Evolutionary conservation across 2,797 vertebrate genomes (phyloP), one percentile per base, ranked within the genome.

Genomic region (Danio tinwini): DNA sequence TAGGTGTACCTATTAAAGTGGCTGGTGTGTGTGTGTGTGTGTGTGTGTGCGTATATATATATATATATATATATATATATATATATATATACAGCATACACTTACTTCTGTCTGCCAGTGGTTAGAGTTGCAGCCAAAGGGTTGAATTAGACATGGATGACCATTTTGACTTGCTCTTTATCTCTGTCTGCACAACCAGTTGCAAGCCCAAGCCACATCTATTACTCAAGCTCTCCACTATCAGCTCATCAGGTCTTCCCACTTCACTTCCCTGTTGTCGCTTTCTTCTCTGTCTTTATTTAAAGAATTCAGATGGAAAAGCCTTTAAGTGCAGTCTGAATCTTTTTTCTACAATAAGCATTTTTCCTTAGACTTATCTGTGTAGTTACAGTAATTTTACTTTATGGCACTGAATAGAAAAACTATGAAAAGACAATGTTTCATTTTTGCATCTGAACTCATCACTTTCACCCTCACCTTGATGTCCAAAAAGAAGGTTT

Each of bases 391-490:
- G 3, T n/a, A n/a, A n/a, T n/a, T n/a, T n/a, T n/a, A n/a, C n/a
- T n/a, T n/a, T n/a, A n/a, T n/a, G n/a, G n/a, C n/a, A n/a, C n/a
- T n/a, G n/a, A n/a, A n/a, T n/a, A n/a, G n/a, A n/a, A n/a, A n/a
- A n/a, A n/a, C n/a, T n/a, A n/a, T n/a, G n/a, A n/a, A n/a, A n/a
- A n/a, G n/a, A n/a, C n/a, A n/a, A n/a, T n/a, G n/a, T n/a, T n/a
- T n/a, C n/a, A n/a, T n/a, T n/a, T n/a, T n/a, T n/a, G n/a, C n/a
- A n/a, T n/a, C n/a, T n/a, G n/a, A n/a, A n/a, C n/a, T n/a, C n/a
- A n/a, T n/a, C n/a, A 44, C 80, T 61, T 86, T 84, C 52, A 61
- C 74, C 80, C 56, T 86, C 81, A 89, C 83, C 84, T 89, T 85
- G 74, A 79, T 84, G 79, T 74, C 76, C 80, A 65, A 80, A 78